Evolutionary conservation across 2,888 invertebrate species (phyloP), one percentile per base, ranked within the genome.

Genomic region (Caenorhabditis uteleia): DNA sequence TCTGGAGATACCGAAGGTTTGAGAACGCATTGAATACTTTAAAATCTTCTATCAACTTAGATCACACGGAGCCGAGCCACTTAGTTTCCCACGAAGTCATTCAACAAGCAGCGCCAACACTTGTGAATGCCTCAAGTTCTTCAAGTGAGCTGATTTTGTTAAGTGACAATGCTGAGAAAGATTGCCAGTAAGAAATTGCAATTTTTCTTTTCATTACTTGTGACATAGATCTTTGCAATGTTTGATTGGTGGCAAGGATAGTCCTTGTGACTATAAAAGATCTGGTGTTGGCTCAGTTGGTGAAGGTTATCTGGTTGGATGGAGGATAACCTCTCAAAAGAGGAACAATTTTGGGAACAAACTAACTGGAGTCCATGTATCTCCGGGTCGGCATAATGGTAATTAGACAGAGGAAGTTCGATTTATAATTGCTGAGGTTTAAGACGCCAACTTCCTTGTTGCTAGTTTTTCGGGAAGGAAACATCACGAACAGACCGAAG

Each of bases 351-450:
- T n/a, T n/a, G 70, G 72, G 3, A 76, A 76, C 26, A 57, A 59
- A 10, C 38, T 76, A 20, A 74, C 76, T 6, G 76, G 76, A 40
- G 64, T 76, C 8, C 74, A 73, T 36, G 23, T 44, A 3, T 49
- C 74, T 8, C 74, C 72, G 2, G 62, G 50, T 26, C 10, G 33
- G 4, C 45, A 66, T 8, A 50, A 46, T 47, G 60, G 58, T 64
- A 25, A 18, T 33, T 34, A 14, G 33, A 33, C 12, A 43, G 14
- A n/a, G n/a, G n/a, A 6, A 5, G 38, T 36, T 14, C 18, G 8
- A 16, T 25, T 43, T 26, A 8, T 6, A 27, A 43, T 43, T 43
- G 43, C 39, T 7, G n/a, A 34, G n/a, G 16, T 55, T 62, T 16
- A 42, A 70, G 75, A 68, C 2, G 36, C 60, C 1, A 33, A 51